Evolutionary conservation across 2,797 vertebrate species (phyloP).

Genomic region (Myotis vivesi): DNA sequence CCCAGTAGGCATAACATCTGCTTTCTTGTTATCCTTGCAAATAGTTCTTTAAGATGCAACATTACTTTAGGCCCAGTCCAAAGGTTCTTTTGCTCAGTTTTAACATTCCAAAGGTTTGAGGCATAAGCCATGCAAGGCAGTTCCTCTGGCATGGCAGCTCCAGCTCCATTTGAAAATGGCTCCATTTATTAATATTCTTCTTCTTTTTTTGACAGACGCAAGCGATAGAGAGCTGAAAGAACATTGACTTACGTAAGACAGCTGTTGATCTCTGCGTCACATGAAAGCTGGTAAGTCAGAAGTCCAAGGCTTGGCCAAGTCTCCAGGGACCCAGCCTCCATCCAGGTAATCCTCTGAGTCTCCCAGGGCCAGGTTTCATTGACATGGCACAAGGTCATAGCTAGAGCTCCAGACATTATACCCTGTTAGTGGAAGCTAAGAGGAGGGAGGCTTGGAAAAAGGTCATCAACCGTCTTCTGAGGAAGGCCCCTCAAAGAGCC

Average conservation of each 20-base stretch:
- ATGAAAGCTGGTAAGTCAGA: not conserved
- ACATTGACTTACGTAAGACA: not conserved
- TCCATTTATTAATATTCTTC: not conserved
- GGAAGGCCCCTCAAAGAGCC: not conserved
- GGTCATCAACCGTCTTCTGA: not conserved
- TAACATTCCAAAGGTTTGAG: not conserved
- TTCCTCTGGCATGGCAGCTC: not conserved
- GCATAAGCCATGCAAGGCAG: not conserved
- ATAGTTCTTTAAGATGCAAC: not conserved
- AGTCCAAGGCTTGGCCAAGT: not conserved
- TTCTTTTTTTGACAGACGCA: not conserved
- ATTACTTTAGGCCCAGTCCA: not conserved
- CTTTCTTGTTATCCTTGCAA: not conserved
- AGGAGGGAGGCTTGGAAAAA: not conserved
- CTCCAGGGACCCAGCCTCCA: not conserved
- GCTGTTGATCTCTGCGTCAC: not conserved
- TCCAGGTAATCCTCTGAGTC: not conserved
- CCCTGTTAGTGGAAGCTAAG: not conserved
- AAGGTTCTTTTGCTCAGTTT: not conserved
- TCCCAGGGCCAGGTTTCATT: not conserved
- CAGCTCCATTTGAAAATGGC: not conserved
- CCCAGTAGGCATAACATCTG: not conserved
- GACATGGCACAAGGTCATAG: not conserved
- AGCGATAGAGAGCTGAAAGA: not conserved
- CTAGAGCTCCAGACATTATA: not conserved